Conservation (phyloP, 2,113 vertebrate genomes). For the Dunckerocampus dactyliophorus region DNA sequence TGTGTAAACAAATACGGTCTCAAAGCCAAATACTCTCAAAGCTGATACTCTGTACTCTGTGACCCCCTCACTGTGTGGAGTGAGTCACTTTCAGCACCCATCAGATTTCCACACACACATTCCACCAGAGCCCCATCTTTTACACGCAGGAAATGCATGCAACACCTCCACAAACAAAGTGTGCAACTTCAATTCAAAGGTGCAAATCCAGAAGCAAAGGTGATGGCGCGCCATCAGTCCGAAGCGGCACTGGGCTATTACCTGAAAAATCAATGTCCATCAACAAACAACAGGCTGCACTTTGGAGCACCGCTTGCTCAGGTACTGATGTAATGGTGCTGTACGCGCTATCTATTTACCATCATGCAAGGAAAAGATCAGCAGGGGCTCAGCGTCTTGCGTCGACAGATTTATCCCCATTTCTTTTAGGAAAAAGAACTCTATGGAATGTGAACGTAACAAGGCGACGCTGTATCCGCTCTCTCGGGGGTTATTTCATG, state of each 20-base stretch:
- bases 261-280: slow-evolving; percentile 32
- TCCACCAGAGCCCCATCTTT: background rate
- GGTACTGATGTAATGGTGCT: background rate
- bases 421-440: slow-evolving; percentile 1
- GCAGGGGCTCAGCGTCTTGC: background rate
- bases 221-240: background rate
- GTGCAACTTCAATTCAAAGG: background rate
- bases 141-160: background rate
- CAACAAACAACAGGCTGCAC: slow-evolving; percentile 12
- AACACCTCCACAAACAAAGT: background rate
- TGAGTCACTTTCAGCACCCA: no score
- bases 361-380: background rate
- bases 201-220: background rate
- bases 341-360: slow-evolving; percentile 6
- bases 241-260: background rate
- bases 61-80: no score
- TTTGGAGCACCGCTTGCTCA: slow-evolving; percentile 1
- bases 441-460: no score
- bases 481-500: slow-evolving; percentile 38
- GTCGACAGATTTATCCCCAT: background rate
- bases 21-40: no score
- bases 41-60: no score
- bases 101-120: no score
- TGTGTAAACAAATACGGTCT: no score
- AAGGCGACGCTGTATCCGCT: background rate